Percentiles rank a stretch among this genome's conserved stretches.
Conservation (phyloP, 2,797 vertebrate species). For the Sibirionetta formosa region DNA sequence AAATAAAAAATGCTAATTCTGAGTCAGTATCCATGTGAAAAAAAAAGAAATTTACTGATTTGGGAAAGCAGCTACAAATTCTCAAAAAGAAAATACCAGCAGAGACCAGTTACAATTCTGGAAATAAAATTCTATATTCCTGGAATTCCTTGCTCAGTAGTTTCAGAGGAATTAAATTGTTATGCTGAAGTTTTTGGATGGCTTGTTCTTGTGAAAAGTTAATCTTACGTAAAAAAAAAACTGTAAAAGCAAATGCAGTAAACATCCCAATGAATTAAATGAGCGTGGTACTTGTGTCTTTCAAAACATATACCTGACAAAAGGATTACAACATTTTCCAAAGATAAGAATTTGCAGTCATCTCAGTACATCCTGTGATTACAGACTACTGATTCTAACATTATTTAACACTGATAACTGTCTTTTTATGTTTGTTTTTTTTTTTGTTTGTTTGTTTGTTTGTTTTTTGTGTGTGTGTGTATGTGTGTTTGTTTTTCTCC, state of each 20-base stretch:
- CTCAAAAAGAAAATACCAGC: not conserved
- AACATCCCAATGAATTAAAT: not conserved
- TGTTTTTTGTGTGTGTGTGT: no score
- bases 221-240: not conserved
- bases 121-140: not conserved
- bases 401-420: not conserved
- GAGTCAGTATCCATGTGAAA: not conserved
- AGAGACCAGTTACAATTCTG: not conserved
- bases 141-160: not conserved
- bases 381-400: not conserved
- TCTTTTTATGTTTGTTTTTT: not conserved
- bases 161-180: not conserved
- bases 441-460: no score
- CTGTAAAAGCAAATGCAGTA: not conserved
- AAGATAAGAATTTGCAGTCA: slow-evolving; percentile 9
- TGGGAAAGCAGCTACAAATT: not conserved
- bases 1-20: not conserved
- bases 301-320: not conserved
- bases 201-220: not conserved
- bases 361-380: not conserved
- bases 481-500: not conserved
- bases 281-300: not conserved
- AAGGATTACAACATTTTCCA: not conserved
- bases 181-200: not conserved
- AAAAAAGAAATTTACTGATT: not conserved